These are phyloP conservation scores for Paracentrotus lividus DNA, from an alignment of 53 echinoderm and acorn worm genomes.

Conservation along the genomic window DNA sequence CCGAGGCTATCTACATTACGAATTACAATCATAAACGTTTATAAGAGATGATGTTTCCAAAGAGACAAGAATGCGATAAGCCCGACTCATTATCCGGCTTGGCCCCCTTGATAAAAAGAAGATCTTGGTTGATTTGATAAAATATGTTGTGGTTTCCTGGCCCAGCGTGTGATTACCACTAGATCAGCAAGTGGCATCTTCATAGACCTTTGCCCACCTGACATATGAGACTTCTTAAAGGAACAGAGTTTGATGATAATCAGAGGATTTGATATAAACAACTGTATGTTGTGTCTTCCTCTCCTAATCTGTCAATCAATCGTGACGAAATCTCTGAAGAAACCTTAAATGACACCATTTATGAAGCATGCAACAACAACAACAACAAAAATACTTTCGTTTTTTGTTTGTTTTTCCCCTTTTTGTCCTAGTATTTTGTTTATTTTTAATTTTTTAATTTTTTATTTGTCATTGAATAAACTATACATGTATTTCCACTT, in stretches of 20 bases:
- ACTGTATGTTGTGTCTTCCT: slow-evolving; percentile 15
- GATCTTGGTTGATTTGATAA: neutral
- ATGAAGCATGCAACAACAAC: no score
- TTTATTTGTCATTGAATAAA: no score
- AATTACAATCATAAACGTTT: neutral
- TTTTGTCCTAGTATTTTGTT: no score
- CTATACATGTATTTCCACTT: no score
- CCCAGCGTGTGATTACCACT: neutral
- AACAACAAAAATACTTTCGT: no score
- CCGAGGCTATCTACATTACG: no score
- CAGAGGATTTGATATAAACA: neutral
- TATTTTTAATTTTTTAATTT: no score
- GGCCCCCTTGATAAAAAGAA: neutral
- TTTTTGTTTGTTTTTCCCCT: no score
- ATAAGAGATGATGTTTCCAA: neutral
- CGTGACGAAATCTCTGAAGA: neutral
- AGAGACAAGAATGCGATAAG: neutral
- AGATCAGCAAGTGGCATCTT: neutral
- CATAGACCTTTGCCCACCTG: neutral
- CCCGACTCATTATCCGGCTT: neutral
- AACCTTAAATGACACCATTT: neutral
- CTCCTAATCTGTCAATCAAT: neutral
- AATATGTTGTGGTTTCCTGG: neutral
- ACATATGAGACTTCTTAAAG: neutral
- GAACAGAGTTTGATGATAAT: neutral